Percentiles rank a stretch among this genome's conserved stretches.
phyloP scores from a whole-genome alignment of 1,140 invertebrate genomes.

The Leptonema lineaticorne region DNA sequence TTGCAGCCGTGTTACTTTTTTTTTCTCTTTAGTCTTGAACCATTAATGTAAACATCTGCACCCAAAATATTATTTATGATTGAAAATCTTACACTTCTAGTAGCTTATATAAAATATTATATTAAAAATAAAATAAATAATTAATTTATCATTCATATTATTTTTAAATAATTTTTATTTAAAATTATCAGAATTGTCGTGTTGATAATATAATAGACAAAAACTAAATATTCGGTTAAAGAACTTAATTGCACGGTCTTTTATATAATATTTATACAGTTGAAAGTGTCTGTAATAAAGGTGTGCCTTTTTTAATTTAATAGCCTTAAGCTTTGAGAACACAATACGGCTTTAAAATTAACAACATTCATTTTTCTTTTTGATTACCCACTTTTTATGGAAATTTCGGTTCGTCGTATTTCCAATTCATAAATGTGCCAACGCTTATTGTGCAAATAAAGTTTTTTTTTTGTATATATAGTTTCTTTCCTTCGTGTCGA shows the following conservation, averaged over 20 bases:
- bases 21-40: background rate
- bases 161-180: too few species aligned
- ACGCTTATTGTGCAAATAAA: slow-evolving; percentile 6
- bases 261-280: background rate
- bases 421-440: slow-evolving; percentile 7
- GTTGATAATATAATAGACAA: too few species aligned
- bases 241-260: too few species aligned
- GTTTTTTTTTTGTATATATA: background rate
- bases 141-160: too few species aligned
- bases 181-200: too few species aligned
- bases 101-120: too few species aligned
- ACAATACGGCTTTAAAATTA: slow-evolving; percentile 26
- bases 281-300: background rate
- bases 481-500: background rate
- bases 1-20: background rate
- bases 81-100: too few species aligned
- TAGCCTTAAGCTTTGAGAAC: slow-evolving; percentile 13
- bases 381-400: slow-evolving; percentile 28
- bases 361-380: slow-evolving; percentile 24
- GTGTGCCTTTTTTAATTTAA: slow-evolving; percentile 27
- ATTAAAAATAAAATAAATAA: too few species aligned
- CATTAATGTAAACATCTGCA: background rate
- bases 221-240: too few species aligned
- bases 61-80: too few species aligned
- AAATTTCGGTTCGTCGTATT: slow-evolving; percentile 15